These are phyloP conservation scores for Belonocnema kinseyi DNA, from an alignment of 1,140 invertebrate genomes.

Conservation along the genomic window DNA sequence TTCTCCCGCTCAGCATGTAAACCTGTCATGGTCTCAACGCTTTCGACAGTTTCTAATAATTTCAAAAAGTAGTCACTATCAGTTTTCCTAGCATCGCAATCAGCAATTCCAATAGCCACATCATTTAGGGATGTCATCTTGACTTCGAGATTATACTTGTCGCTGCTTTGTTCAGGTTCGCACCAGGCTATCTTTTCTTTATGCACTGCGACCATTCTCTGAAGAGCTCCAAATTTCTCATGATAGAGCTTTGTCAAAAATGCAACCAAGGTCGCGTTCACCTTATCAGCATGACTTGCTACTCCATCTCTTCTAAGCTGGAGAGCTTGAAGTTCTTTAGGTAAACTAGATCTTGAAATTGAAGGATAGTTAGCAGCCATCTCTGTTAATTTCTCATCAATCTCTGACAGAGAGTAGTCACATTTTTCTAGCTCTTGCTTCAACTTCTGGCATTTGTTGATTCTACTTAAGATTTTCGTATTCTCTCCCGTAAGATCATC, in stretches of 20 bases:
- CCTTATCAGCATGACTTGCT: constrained; percentile 83
- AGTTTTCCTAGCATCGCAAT: constrained; percentile 79
- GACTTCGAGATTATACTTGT: constrained; percentile 94
- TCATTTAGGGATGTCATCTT: constrained; percentile 90
- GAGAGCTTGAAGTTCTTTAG: constrained; percentile 87
- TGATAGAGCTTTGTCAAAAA: constrained; percentile 92
- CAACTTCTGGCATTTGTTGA: constrained; percentile 84
- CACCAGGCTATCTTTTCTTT: constrained; percentile 96
- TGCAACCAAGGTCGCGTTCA: constrained; percentile 84
- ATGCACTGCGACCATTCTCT: constrained; percentile 85
- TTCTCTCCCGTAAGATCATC: constrained; percentile 94
- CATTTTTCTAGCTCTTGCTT: constrained; percentile 82
- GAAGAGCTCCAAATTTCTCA: constrained; percentile 88
- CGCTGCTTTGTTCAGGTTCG: constrained; percentile 88
- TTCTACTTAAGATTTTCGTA: constrained; percentile 85
- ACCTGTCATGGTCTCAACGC: constrained; percentile 80
- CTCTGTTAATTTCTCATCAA: constrained; percentile 76
- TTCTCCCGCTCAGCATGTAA: constrained; percentile 81
- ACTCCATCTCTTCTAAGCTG: constrained; percentile 87
- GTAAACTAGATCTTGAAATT: constrained; percentile 84
- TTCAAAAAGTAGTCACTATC: constrained; percentile 83
- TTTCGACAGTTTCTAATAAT: constrained; percentile 82
- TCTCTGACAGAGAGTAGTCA: constrained; percentile 74
- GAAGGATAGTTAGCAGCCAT: constrained; percentile 87
- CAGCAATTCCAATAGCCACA: constrained; percentile 83